Evolutionary conservation across 2,888 invertebrate genomes (phyloP).

Genomic region (Drosophila borealis): DNA sequence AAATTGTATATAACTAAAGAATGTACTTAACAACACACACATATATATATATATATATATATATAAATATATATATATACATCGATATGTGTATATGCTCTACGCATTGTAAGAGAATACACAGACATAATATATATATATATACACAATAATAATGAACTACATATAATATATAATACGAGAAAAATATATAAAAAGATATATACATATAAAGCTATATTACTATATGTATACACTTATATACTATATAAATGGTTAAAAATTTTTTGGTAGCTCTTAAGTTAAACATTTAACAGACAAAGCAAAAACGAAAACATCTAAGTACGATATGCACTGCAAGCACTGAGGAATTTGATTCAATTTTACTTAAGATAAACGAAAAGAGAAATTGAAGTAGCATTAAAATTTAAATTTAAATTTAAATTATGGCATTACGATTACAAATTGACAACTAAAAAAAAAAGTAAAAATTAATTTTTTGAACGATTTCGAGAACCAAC

Average conservation of each 20-base stretch:
- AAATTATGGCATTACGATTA: constrained; percentile 58
- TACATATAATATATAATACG: constrained; percentile 19
- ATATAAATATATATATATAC: constrained; percentile 1
- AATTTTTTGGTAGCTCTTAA: constrained; percentile 50
- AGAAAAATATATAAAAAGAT: constrained; percentile 6
- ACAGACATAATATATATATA: constrained; percentile 26
- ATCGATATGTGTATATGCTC: constrained; percentile 9
- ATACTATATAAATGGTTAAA: constrained; percentile 22
- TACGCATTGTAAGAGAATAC: constrained; percentile 20
- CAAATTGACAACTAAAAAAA: constrained; percentile 13
- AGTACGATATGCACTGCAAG: constrained; percentile 84
- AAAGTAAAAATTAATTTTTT: constrained; percentile 26
- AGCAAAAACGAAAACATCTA: constrained; percentile 43
- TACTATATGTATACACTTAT: constrained; percentile 1
- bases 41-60: constrained; percentile 13
- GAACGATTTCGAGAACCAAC: constrained; percentile 20
- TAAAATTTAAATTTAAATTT: constrained; percentile 48
- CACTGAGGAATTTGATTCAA: constrained; percentile 86
- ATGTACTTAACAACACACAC: constrained; percentile 19
- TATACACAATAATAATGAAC: constrained; percentile 15
- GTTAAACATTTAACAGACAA: constrained; percentile 47
- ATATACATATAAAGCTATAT: background rate
- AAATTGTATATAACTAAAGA: constrained; percentile 57
- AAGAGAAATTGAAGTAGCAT: constrained; percentile 62
- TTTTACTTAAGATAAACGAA: constrained; percentile 77